Evolutionary conservation across 2,888 invertebrate genomes (phyloP).

Genomic region (Xylocampa areola): DNA sequence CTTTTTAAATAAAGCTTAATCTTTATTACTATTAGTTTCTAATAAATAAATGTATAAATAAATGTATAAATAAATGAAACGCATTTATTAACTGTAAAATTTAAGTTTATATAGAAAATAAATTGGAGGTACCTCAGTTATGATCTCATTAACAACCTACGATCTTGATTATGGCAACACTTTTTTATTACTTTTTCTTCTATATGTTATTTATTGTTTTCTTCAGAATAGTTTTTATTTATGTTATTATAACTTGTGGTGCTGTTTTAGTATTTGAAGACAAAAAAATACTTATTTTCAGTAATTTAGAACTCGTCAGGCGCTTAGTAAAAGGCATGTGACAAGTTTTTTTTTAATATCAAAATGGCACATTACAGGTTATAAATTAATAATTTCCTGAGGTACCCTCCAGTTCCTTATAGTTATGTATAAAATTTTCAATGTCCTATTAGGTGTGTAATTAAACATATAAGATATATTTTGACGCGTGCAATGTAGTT

Average conservation of each 20-base stretch:
- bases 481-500: slow-evolving; percentile 84
- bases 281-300: no score
- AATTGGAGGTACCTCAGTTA: slow-evolving; percentile 54
- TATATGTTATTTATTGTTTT: slow-evolving; percentile 47
- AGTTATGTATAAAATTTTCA: slow-evolving; percentile 38
- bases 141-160: slow-evolving; percentile 63
- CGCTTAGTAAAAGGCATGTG: not conserved
- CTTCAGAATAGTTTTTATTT: slow-evolving; percentile 40
- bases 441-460: slow-evolving; percentile 53
- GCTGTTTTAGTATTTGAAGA: slow-evolving; percentile 6
- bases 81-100: slow-evolving; percentile 58
- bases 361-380: slow-evolving; percentile 18
- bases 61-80: slow-evolving; percentile 37
- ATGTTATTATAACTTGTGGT: slow-evolving; percentile 36
- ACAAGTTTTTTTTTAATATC: not conserved
- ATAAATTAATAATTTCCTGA: slow-evolving; percentile 33
- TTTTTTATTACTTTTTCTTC: slow-evolving; percentile 40
- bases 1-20: slow-evolving; percentile 34
- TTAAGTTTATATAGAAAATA: slow-evolving; percentile 34
- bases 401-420: slow-evolving; percentile 48
- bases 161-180: slow-evolving; percentile 60
- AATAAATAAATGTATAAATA: slow-evolving; percentile 29
- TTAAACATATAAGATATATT: slow-evolving; percentile 53
- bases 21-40: slow-evolving; percentile 29
- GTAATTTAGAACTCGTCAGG: not conserved